A percentile compares a stretch with the other conserved stretches of the same genome.
Evolutionary conservation across 2,113 vertebrate species (phyloP).

Genomic region (Scomber colias): DNA sequence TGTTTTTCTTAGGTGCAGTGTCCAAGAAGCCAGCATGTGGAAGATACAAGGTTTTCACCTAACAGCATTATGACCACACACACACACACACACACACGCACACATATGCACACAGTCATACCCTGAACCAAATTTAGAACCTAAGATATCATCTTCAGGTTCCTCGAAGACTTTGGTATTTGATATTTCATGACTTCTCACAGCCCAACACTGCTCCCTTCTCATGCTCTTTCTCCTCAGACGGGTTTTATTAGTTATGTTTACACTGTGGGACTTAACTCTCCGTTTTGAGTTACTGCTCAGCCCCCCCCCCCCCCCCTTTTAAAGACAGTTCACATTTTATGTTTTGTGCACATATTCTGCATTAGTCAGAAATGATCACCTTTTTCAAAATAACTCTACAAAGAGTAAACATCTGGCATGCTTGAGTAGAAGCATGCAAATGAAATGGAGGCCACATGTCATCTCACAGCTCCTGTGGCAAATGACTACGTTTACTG

Average conservation of each 20-base stretch:
- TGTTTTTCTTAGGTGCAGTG: background rate
- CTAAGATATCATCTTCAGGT: constrained; percentile 70
- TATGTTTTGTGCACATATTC: constrained; percentile 19
- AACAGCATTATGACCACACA: constrained; percentile 22
- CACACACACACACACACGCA: constrained; percentile 11
- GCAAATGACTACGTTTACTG: background rate
- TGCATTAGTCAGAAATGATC: constrained; percentile 17
- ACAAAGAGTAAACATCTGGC: constrained; percentile 14
- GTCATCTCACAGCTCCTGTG: constrained; percentile 8
- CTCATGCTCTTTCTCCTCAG: constrained; percentile 45
- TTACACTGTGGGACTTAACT: constrained; percentile 36
- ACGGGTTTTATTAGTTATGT: constrained; percentile 42
- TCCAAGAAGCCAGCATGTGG: constrained; percentile 10
- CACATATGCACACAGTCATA: constrained; percentile 34
- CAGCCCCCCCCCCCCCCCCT: background rate
- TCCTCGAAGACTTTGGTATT: constrained; percentile 76
- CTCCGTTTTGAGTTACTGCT: constrained; percentile 36
- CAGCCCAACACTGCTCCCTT: constrained; percentile 35
- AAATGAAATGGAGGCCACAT: constrained; percentile 32
- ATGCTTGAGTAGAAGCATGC: constrained; percentile 19
- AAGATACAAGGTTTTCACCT: constrained; percentile 28
- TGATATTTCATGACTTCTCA: constrained; percentile 60
- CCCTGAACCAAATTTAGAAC: constrained; percentile 62
- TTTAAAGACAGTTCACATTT: constrained; percentile 23
- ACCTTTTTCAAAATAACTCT: constrained; percentile 9